Percentiles rank a stretch among this genome's conserved stretches.
Evolutionary conservation across 1,140 invertebrate species (phyloP).

Genomic region (Mycetomoellerius zeteki): DNA sequence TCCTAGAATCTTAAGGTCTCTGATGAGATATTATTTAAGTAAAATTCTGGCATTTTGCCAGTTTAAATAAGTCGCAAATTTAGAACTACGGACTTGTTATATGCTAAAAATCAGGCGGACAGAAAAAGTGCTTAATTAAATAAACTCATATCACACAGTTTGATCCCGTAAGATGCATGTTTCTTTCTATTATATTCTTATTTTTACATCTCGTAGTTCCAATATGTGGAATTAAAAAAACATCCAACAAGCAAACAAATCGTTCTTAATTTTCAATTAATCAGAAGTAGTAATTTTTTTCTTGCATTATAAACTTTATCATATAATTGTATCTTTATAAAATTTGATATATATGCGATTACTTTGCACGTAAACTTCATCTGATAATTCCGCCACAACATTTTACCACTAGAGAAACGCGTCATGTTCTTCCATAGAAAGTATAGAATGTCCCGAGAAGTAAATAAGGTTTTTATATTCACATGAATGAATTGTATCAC

Average conservation of each 20-base stretch:
- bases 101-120: not conserved
- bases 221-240: not conserved
- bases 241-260: not conserved
- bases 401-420: not conserved
- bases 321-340: constrained; percentile 37
- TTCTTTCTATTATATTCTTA: not conserved
- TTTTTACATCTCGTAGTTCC: not conserved
- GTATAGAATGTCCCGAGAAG: constrained; percentile 34
- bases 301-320: not conserved
- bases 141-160: not conserved
- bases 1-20: constrained; percentile 8
- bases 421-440: constrained; percentile 58
- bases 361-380: constrained; percentile 11
- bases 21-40: constrained; percentile 16
- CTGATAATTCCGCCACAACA: constrained; percentile 23
- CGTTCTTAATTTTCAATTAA: not conserved
- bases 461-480: constrained; percentile 32
- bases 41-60: not conserved
- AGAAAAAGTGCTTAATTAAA: constrained; percentile 1
- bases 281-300: constrained; percentile 7
- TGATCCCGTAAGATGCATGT: not conserved
- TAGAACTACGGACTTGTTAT: constrained; percentile 6
- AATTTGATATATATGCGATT: constrained; percentile 15
- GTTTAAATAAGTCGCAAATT: constrained; percentile 6
- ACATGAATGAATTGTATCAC: not conserved